Percentiles rank a stretch among this genome's conserved stretches.
Evolutionary conservation across 1,140 invertebrate genomes (phyloP).

Genomic region (Pachyrhynchus sulphureomaculatus): DNA sequence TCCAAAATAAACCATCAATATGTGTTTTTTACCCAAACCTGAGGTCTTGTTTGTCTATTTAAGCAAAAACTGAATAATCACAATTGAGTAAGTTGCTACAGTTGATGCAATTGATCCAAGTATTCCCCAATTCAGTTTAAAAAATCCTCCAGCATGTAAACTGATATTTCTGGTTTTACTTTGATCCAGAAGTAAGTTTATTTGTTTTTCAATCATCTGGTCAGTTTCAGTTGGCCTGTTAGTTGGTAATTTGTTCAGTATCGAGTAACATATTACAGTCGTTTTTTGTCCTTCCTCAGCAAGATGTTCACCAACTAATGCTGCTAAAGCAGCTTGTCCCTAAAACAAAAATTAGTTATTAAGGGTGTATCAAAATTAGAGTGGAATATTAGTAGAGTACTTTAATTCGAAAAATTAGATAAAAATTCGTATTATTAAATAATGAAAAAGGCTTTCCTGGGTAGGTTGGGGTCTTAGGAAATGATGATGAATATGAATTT

Average conservation of each 20-base stretch:
- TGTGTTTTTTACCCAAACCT: too few relatives aligned
- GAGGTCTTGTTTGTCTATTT: too few relatives aligned
- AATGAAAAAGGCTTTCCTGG: too few relatives aligned
- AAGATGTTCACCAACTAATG: slow-evolving; percentile 3
- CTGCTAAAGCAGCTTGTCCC: not conserved
- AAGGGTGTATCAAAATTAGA: too few relatives aligned
- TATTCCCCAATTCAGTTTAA: slow-evolving; percentile 15
- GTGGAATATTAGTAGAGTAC: too few relatives aligned
- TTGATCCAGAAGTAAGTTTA: slow-evolving; percentile 1
- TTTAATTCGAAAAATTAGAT: too few relatives aligned
- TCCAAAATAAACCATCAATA: too few relatives aligned
- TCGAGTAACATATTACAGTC: not conserved
- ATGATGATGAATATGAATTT: too few relatives aligned
- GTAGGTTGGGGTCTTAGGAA: too few relatives aligned
- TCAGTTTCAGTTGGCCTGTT: not conserved
- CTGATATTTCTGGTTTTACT: not conserved
- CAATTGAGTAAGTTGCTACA: slow-evolving; percentile 17
- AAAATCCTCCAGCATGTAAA: slow-evolving; percentile 11
- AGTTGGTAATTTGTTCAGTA: slow-evolving; percentile 5
- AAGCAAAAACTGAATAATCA: slow-evolving; percentile 18
- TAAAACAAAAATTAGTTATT: slow-evolving; percentile 11
- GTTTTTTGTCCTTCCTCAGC: slow-evolving; percentile 3
- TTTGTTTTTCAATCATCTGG: not conserved
- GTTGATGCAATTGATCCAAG: slow-evolving; percentile 15
- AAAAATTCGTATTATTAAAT: too few relatives aligned